phyloP scores from a whole-genome alignment of 2,113 vertebrate genomes.

The Tapirus terrestris region DNA sequence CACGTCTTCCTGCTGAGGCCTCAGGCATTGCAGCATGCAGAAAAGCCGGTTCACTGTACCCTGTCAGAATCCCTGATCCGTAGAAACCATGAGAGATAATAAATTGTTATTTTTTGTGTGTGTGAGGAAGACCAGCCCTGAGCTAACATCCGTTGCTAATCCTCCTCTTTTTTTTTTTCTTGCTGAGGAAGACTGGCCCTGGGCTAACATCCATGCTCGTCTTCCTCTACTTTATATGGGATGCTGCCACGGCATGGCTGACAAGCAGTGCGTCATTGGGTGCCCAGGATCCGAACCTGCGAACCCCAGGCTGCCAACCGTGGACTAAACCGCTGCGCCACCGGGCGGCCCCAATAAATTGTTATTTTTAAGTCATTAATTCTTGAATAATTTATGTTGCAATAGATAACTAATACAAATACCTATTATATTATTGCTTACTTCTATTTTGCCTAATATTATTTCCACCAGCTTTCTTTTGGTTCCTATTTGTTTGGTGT shows the following conservation, averaged over 20 bases:
- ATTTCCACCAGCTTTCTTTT: background rate
- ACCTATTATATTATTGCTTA: background rate
- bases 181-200: no score
- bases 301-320: no score
- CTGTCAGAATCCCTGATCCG: background rate
- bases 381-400: background rate
- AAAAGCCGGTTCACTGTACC: background rate
- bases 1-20: background rate
- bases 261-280: no score
- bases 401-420: background rate
- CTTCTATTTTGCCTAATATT: background rate
- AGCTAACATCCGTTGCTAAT: no score
- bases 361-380: background rate
- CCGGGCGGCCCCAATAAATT: background rate
- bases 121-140: no score
- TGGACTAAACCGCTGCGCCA: no score
- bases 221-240: no score
- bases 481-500: background rate
- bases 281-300: no score
- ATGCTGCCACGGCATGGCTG: no score
- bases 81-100: background rate
- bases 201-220: no score
- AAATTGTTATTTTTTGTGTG: background rate
- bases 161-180: no score
- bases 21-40: background rate